phyloP scores from a whole-genome alignment of 2,113 vertebrate genomes.

The Symphodus melops region DNA sequence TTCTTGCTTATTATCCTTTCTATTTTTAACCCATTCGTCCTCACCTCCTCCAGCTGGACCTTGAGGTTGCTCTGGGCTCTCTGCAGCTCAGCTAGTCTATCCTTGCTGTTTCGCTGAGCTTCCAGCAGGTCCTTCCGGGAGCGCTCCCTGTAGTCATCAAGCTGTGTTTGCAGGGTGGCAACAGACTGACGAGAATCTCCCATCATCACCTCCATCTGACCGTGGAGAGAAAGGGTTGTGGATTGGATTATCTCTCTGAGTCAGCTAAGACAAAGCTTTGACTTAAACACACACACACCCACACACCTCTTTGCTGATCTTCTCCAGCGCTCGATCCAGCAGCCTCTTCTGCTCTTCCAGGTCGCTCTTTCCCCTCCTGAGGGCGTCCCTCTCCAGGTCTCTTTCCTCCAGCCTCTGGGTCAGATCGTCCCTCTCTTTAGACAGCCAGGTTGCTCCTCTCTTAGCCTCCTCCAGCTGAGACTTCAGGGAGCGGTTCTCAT shows the following conservation, averaged over 20 bases:
- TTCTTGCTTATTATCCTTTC: neutral
- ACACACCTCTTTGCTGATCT: slow-evolving; percentile 84
- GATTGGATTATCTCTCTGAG: neutral
- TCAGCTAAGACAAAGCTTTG: accelerated
- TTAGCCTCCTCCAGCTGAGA: slow-evolving; percentile 87
- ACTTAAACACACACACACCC: neutral
- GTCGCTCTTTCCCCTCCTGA: slow-evolving; percentile 84
- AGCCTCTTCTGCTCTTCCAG: slow-evolving; percentile 94
- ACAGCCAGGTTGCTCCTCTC: slow-evolving; percentile 72
- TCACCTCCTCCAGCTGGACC: slow-evolving; percentile 91
- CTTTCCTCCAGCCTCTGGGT: slow-evolving; percentile 85
- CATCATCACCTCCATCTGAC: slow-evolving; percentile 89
- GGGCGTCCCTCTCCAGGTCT: slow-evolving; percentile 87
- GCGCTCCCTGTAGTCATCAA: slow-evolving; percentile 93
- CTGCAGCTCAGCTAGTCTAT: slow-evolving; percentile 88
- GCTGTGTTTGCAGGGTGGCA: slow-evolving; percentile 83
- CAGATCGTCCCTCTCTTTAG: slow-evolving; percentile 88
- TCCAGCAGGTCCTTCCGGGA: slow-evolving; percentile 89
- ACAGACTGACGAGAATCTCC: slow-evolving; percentile 88
- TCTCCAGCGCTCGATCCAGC: slow-evolving; percentile 85
- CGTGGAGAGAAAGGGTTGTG: neutral
- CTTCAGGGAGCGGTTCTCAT: slow-evolving; percentile 86
- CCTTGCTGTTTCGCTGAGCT: slow-evolving; percentile 89
- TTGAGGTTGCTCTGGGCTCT: slow-evolving; percentile 85
- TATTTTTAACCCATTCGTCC: neutral